Evolutionary conservation across 1,140 invertebrate genomes (phyloP).

Genomic region (Dinoponera quadriceps): DNA sequence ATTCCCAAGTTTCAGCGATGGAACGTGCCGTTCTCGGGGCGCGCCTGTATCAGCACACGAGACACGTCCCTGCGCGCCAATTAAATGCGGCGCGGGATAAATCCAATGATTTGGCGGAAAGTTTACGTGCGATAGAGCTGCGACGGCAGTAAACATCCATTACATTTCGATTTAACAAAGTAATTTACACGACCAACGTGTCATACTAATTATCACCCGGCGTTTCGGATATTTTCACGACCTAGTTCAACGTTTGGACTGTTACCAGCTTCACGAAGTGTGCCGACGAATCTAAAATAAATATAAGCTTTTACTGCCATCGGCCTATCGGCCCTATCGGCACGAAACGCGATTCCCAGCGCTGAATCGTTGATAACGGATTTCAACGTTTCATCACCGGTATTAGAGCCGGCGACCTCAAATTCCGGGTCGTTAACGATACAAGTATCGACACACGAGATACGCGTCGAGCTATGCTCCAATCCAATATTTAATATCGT

Average conservation of each 20-base stretch:
- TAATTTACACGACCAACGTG: conserved; percentile 54
- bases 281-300: conserved; percentile 3
- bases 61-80: conserved; percentile 15
- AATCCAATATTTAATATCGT: background rate
- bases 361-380: background rate
- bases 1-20: conserved; percentile 53
- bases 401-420: background rate
- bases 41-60: conserved; percentile 34
- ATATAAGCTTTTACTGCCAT: background rate
- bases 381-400: background rate
- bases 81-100: conserved; percentile 15
- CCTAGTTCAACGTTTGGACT: background rate
- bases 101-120: conserved; percentile 48
- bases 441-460: background rate
- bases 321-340: background rate
- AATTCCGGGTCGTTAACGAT: background rate
- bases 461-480: background rate
- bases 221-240: conserved; percentile 28
- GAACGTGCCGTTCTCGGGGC: conserved; percentile 24
- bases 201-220: conserved; percentile 52
- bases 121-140: conserved; percentile 30
- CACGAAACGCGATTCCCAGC: background rate
- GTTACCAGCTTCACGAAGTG: background rate
- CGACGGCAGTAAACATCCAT: conserved; percentile 58
- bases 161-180: conserved; percentile 56